A percentile compares a stretch with the other conserved stretches of the same genome.
These are phyloP conservation scores for Scaptomyza parva DNA, from an alignment of 2,888 invertebrate genomes.

Conservation along the genomic window DNA sequence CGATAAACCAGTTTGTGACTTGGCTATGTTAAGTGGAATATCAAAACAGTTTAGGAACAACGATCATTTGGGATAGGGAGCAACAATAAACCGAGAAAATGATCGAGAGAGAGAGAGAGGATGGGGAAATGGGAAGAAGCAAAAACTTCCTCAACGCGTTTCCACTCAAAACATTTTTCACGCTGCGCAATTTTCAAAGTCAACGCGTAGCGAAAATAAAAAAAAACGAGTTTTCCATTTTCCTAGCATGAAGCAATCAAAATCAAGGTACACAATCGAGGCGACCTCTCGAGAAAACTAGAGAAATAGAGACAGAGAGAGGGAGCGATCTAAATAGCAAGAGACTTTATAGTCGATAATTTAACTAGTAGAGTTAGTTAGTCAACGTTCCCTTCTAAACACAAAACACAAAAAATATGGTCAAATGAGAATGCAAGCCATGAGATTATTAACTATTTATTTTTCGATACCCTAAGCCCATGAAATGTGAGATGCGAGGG, in stretches of 20 bases:
- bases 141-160: constrained; percentile 44
- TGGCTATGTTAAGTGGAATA: constrained; percentile 43
- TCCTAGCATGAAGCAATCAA: neutral
- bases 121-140: constrained; percentile 22
- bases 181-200: constrained; percentile 57
- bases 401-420: neutral
- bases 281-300: neutral
- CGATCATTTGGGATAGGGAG: constrained; percentile 2
- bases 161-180: constrained; percentile 42
- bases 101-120: neutral
- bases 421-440: neutral
- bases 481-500: no score
- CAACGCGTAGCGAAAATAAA: constrained; percentile 24
- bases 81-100: neutral
- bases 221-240: constrained; percentile 8
- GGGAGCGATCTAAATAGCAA: neutral
- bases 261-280: neutral
- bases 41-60: constrained; percentile 35
- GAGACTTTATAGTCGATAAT: neutral
- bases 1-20: constrained; percentile 54
- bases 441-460: neutral
- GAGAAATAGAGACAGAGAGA: neutral
- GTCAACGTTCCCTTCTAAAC: neutral
- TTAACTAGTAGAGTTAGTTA: constrained; percentile 2
- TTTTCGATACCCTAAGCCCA: no score